phyloP scores from a whole-genome alignment of 2,888 invertebrate genomes.

The Cephalotes varians region DNA sequence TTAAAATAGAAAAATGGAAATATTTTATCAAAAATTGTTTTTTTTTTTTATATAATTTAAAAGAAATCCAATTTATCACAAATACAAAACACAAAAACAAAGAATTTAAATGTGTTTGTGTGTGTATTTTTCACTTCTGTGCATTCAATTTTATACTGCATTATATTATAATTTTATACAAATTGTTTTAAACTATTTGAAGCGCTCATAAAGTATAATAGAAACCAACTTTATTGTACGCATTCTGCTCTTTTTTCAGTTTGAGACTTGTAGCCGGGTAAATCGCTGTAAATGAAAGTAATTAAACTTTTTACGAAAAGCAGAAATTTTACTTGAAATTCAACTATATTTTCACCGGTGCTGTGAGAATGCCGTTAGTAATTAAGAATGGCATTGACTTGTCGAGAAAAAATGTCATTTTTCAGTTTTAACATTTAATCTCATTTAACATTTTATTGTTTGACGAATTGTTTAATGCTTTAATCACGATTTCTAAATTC shows the following conservation, averaged over 20 bases:
- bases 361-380: neutral
- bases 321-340: constrained; percentile 44
- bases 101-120: neutral
- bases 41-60: neutral
- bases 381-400: constrained; percentile 25
- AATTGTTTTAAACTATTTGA: neutral
- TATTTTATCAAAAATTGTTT: neutral
- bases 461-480: constrained; percentile 1
- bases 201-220: neutral
- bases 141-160: no score
- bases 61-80: neutral
- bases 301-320: constrained; percentile 45
- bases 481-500: neutral
- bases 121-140: neutral
- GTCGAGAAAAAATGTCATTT: neutral
- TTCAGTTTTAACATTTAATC: neutral
- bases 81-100: neutral
- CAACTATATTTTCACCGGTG: neutral
- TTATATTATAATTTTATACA: no score
- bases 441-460: neutral
- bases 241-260: constrained; percentile 15
- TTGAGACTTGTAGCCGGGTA: constrained; percentile 7
- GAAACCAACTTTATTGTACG: constrained; percentile 15
- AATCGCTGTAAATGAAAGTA: constrained; percentile 37
- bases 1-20: neutral